Percentiles rank a stretch among this genome's conserved stretches.
These are phyloP conservation scores for Conops quadrifasciatus DNA, from an alignment of 2,888 invertebrate species.

Conservation along the genomic window DNA sequence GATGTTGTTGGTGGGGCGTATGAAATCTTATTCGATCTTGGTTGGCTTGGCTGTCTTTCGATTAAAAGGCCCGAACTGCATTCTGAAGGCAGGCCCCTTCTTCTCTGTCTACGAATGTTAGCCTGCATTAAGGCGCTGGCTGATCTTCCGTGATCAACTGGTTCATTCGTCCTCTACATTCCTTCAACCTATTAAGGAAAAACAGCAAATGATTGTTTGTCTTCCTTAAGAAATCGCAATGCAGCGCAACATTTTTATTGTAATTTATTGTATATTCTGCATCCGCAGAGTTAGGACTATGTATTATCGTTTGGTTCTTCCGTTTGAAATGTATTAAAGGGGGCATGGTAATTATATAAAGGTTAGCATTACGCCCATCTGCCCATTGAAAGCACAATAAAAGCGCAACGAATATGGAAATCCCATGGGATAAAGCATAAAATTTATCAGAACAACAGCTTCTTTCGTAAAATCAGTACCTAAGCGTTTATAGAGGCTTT, in stretches of 20 bases:
- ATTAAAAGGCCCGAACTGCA: not conserved
- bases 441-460: too few species aligned
- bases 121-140: not conserved
- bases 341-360: too few species aligned
- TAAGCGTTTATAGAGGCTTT: too few species aligned
- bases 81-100: not conserved
- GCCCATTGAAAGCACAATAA: too few species aligned
- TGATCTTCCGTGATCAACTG: constrained; percentile 16
- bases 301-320: too few species aligned
- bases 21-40: not conserved
- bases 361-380: too few species aligned
- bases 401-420: too few species aligned
- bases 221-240: not conserved
- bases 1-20: not conserved
- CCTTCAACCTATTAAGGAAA: constrained; percentile 13
- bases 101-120: not conserved
- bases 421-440: too few species aligned
- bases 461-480: too few species aligned
- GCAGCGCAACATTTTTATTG: too few species aligned
- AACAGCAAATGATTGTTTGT: not conserved
- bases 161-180: constrained; percentile 28
- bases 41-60: not conserved
- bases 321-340: too few species aligned
- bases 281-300: not conserved
- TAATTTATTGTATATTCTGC: too few species aligned